phyloP scores from a whole-genome alignment of 2,797 vertebrate genomes.

The Mastacembelus armatus region DNA sequence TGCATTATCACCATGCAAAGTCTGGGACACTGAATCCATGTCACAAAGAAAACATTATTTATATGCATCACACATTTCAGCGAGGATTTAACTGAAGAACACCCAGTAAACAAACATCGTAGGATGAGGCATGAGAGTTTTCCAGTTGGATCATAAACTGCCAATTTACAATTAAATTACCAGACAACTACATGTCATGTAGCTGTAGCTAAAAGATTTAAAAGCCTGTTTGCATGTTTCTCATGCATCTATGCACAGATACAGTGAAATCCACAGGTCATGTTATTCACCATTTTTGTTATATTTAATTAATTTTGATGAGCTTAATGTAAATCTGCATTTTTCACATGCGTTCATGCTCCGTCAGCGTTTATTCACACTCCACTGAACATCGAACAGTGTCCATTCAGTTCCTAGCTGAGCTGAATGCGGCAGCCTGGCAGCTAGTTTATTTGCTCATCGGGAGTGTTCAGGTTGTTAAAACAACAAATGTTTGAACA shows the following conservation, averaged over 20 bases:
- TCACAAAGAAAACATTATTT: slow-evolving; percentile 12
- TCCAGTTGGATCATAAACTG: too few species aligned
- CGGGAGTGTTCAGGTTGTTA: slow-evolving; percentile 4
- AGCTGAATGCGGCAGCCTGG: background rate
- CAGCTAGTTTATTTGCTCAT: too few species aligned
- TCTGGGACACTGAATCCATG: background rate
- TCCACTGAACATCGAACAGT: slow-evolving; percentile 17
- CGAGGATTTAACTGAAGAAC: background rate
- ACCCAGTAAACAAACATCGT: background rate
- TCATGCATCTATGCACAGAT: background rate
- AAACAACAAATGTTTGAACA: too few species aligned
- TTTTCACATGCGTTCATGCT: slow-evolving; percentile 4
- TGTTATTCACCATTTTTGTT: background rate
- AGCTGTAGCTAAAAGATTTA: too few species aligned
- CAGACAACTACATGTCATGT: too few species aligned
- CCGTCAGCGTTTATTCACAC: background rate
- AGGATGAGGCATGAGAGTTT: background rate
- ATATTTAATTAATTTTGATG: slow-evolving; percentile 7
- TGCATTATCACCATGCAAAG: background rate
- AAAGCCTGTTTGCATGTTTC: too few species aligned
- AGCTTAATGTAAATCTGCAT: slow-evolving; percentile 14
- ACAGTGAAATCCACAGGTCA: background rate
- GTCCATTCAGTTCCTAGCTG: slow-evolving; percentile 1
- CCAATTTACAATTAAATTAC: too few species aligned
- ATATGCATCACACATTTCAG: slow-evolving; percentile 8